Evolutionary conservation across 2,797 vertebrate species (phyloP).

Genomic region (Urophycis tenuis): DNA sequence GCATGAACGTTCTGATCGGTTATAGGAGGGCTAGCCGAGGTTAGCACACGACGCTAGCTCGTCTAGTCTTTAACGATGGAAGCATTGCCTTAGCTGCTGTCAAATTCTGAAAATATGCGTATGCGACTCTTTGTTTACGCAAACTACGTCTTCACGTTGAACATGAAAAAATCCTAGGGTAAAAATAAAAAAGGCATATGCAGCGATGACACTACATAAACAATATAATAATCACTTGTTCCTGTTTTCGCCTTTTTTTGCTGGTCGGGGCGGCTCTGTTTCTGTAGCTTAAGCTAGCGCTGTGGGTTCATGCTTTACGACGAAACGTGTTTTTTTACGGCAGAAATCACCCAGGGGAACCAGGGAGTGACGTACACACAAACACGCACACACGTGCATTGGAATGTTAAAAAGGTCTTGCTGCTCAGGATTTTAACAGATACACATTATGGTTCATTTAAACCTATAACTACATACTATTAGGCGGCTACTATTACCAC

Average conservation of each 20-base stretch:
- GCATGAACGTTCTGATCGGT: neutral
- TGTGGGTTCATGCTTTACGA: slow-evolving; percentile 32
- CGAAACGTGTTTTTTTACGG: slow-evolving; percentile 57
- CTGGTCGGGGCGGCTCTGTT: slow-evolving; percentile 53
- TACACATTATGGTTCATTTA: neutral
- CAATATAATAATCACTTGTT: slow-evolving; percentile 8
- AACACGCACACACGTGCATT: slow-evolving; percentile 16
- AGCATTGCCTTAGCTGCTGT: slow-evolving; percentile 36
- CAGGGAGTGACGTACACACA: slow-evolving; percentile 12
- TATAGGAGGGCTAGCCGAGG: slow-evolving; percentile 55
- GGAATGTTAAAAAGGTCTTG: neutral
- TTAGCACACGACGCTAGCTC: slow-evolving; percentile 16
- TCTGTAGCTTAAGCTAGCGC: slow-evolving; percentile 30
- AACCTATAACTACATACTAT: neutral
- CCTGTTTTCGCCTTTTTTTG: slow-evolving; percentile 31
- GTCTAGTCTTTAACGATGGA: slow-evolving; percentile 49
- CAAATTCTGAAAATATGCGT: slow-evolving; percentile 38
- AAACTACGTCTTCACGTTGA: slow-evolving; percentile 2
- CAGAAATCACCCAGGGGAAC: slow-evolving; percentile 23
- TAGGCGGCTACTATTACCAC: neutral
- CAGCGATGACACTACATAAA: slow-evolving; percentile 2
- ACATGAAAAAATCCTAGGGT: slow-evolving; percentile 2
- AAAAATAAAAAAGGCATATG: neutral
- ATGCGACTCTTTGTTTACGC: neutral
- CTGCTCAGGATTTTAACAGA: neutral